Evolutionary conservation across 2,113 vertebrate species (phyloP), one percentile per base, ranked within the genome.

Genomic region (Ranitomeya imitator): DNA sequence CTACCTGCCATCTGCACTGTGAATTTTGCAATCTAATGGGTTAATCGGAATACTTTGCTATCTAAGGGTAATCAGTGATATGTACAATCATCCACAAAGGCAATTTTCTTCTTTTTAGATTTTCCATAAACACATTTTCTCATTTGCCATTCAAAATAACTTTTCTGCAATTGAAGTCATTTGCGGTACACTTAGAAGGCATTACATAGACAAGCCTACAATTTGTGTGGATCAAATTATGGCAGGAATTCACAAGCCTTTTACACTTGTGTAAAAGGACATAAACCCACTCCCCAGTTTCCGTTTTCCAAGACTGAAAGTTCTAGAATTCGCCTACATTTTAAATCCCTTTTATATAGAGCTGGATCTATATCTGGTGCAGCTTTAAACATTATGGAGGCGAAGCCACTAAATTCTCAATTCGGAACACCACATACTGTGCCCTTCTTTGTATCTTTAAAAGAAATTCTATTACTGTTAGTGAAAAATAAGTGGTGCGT

Each of bases 91-190:
- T 63, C 59, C 31, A 37, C 31, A 83, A 45, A 65, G 37, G n/a
- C 60, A 65, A 51, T 82, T 37, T 83, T 83, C 31, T 45, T 63
- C 55, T 82, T 65, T 83, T 60, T n/a, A 51, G 60, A 83, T 65
- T n/a, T 83, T 65, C 18, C 31, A 65, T 65, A 65, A 83, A 83
- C 37, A 52, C 37, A 37, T 63, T 67, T 61, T 83, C 37, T 63
- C 26, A 82, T 63, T 82, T 83, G 16, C 59, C 37, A 51, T 83
- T 83, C 80, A 83, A 52, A 83, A 65, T 51, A 45, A 45, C 37
- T 83, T 65, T 65, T 65, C 61, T 83, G 60, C 80, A 83, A 65
- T 51, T 83, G 19, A 65, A 65, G n/a, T 9, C 60, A 83, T 83
- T 83, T 83, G 37, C 45, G 6, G 61, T 51, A 65, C 60, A 65